Evolutionary conservation across 2,888 invertebrate species (phyloP).

Genomic region (Flexamia atlantica): DNA sequence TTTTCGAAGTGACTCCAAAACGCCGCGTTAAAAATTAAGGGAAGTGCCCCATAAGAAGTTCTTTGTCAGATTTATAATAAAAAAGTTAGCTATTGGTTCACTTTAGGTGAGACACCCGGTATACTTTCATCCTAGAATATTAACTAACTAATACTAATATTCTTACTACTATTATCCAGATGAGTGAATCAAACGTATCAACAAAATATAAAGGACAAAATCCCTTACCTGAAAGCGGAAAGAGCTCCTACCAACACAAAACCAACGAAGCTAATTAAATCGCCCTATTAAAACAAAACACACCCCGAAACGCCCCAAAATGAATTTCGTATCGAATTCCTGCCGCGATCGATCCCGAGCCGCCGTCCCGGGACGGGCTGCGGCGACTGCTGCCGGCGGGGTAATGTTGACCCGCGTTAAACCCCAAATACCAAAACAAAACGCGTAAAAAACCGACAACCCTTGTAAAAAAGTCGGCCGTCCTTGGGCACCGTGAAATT

Average conservation of each 20-base stretch:
- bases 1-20: no score
- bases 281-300: background rate
- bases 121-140: no score
- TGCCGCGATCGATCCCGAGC: background rate
- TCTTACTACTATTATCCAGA: background rate
- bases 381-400: background rate
- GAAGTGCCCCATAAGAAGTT: no score
- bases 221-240: background rate
- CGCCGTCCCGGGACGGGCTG: conserved; percentile 25
- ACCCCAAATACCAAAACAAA: conserved; percentile 61
- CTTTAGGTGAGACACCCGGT: no score
- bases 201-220: background rate
- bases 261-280: conserved; percentile 25
- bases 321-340: conserved; percentile 18
- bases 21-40: no score
- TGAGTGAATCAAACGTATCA: background rate
- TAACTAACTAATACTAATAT: no score
- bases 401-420: conserved; percentile 41
- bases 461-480: conserved; percentile 60
- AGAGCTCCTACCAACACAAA: background rate
- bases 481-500: conserved; percentile 50
- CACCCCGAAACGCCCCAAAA: background rate
- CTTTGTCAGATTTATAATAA: no score
- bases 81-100: no score
- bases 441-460: conserved; percentile 54